Conservation (phyloP, 2,113 vertebrate species). For the Hemiprocne comata region DNA sequence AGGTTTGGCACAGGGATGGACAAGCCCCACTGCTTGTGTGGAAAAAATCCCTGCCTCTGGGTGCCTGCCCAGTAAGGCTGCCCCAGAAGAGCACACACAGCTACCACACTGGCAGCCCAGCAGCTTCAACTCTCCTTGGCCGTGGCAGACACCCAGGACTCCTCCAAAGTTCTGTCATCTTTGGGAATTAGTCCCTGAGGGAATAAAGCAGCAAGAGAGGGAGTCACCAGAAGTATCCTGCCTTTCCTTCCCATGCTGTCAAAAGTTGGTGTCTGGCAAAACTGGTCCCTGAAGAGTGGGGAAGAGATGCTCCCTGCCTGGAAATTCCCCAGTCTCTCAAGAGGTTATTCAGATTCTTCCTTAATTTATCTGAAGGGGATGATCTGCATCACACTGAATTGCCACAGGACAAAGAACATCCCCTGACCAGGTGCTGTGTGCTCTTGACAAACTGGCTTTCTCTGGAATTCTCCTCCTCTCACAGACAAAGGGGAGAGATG, state of each 20-base stretch:
- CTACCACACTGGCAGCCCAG: neutral
- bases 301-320: neutral
- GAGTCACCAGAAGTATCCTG: neutral
- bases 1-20: no score
- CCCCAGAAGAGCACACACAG: neutral
- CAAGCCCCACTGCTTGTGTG: no score
- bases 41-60: no score
- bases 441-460: no score
- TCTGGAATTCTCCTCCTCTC: neutral
- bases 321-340: neutral
- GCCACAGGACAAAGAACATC: neutral
- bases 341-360: neutral
- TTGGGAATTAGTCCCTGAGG: neutral
- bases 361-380: neutral
- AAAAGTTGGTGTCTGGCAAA: neutral
- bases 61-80: no score
- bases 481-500: neutral
- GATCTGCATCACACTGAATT: neutral
- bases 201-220: neutral
- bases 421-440: neutral
- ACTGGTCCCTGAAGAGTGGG: neutral
- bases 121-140: neutral
- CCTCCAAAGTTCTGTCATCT: neutral
- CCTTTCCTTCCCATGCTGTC: neutral
- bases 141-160: neutral